Evolutionary conservation across 1,140 invertebrate species (phyloP).

Genomic region (Vollenhovia emeryi): DNA sequence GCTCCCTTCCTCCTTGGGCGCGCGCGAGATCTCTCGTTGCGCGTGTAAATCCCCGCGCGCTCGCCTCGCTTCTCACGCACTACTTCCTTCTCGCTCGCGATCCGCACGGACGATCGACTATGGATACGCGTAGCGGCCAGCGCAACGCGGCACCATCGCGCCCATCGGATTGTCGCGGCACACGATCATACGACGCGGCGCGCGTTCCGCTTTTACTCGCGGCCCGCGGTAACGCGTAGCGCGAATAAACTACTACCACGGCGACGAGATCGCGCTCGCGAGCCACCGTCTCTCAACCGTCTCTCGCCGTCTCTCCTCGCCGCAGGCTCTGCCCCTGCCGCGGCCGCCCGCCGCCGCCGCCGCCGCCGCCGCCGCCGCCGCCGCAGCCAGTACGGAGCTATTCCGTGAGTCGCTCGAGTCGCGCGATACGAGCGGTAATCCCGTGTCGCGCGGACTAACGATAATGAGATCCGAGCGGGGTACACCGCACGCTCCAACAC

Average conservation of each 20-base stretch:
- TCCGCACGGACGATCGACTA: background rate
- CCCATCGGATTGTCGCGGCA: too few species aligned
- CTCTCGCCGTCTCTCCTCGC: too few species aligned
- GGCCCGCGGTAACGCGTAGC: background rate
- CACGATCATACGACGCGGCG: conserved; percentile 9
- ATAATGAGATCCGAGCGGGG: conserved; percentile 3
- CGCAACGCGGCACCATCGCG: conserved; percentile 2
- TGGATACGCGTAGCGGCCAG: background rate
- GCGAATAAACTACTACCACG: background rate
- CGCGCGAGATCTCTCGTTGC: background rate
- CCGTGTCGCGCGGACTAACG: conserved; percentile 65
- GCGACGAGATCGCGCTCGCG: background rate
- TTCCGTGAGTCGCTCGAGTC: conserved; percentile 52
- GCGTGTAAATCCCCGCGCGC: background rate
- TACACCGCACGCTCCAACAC: too few species aligned
- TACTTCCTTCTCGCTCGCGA: conserved; percentile 61
- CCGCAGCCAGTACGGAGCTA: background rate
- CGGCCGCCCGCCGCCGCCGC: background rate
- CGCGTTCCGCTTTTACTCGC: conserved; percentile 19
- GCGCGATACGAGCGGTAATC: conserved; percentile 53
- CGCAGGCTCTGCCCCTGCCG: too few species aligned
- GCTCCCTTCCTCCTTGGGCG: background rate
- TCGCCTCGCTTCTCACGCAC: conserved; percentile 12
- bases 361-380: background rate
- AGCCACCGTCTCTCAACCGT: too few species aligned